Percentiles rank a stretch among this genome's conserved stretches.
Conservation (phyloP, 2,113 vertebrate species). For the Neomonachus schauinslandi region DNA sequence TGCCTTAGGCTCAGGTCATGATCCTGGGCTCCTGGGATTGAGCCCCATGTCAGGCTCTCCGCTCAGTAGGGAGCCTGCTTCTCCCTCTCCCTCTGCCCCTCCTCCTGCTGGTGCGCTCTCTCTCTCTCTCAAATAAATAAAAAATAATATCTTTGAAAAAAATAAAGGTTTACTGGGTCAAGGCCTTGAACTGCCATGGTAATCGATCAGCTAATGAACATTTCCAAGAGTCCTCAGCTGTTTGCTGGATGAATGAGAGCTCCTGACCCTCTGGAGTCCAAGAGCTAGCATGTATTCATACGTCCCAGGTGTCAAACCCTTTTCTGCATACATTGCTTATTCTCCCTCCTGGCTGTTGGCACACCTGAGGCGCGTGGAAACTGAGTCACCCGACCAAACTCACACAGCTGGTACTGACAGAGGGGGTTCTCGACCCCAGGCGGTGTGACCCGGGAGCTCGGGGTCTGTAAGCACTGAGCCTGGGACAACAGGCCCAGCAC, state of each 20-base stretch:
- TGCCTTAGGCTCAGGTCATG: too few relatives aligned
- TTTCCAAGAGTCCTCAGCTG: fast-evolving
- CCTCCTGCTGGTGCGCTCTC: too few relatives aligned
- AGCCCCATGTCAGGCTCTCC: too few relatives aligned
- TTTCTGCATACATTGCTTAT: neutral
- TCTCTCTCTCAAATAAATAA: too few relatives aligned
- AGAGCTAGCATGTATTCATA: neutral
- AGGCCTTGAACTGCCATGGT: neutral
- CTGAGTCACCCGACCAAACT: neutral
- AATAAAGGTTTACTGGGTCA: neutral
- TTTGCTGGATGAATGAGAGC: neutral
- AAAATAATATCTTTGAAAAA: too few relatives aligned
- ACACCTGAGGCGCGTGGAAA: neutral
- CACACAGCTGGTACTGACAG: neutral
- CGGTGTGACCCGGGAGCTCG: neutral
- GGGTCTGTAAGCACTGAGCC: fast-evolving
- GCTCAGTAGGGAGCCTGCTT: too few relatives aligned
- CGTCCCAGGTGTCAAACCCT: neutral
- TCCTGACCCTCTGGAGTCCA: neutral
- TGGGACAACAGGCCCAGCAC: fast-evolving
- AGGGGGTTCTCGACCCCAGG: neutral
- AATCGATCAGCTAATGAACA: too few relatives aligned
- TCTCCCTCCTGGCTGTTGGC: neutral
- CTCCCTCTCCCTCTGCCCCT: too few relatives aligned
- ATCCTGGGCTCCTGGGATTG: too few relatives aligned